Evolutionary conservation across 2,797 vertebrate species (phyloP), one percentile per base, ranked within the genome.

Genomic region (Megaceryle alcyon): DNA sequence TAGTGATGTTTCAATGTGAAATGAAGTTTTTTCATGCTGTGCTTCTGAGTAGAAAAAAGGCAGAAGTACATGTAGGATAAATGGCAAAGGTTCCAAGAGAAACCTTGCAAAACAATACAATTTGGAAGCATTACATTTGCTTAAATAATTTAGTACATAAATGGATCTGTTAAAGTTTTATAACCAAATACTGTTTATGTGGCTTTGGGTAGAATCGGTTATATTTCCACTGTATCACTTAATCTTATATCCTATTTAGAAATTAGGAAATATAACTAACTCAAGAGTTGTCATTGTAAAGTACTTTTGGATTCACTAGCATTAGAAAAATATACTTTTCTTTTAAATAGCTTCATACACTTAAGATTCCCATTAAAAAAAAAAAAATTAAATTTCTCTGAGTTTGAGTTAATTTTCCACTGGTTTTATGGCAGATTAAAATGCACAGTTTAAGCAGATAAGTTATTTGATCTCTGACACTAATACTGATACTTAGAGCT

Each of bases 11-110:
- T 98, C 98, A 99, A 98, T 98, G 98, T 97, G 97, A 99, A 99
- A 99, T 98, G 98, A 98, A 98, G 97, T 98, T 98, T 98, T 97
- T 98, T 98, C 98, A 99, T 96, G 98, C 98, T 99, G 98, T 98
- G 98, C 98, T 98, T 98, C 98, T 98, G 98, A 98, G 98, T 98
- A 98, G 98, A 96, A 98, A 98, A 98, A 97, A 98, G 98, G 98
- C 98, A 98, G 98, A 98, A 98, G 97, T 97, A 98, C 97, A 98
- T 96, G 98, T 97, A 98, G 98, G 98, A 98, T 98, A 98, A 98
- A 99, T 98, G 97, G 97, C 96, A 98, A 98, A 95, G 98, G 98
- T 98, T 98, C 97, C 91, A 91, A 93, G 94, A 98, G 98, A 98
- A 98, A 98, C 97, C 92, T 96, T 97, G 97, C 94, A 98, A 98